These are phyloP conservation scores for Dioctria linearis DNA, from an alignment of 2,888 invertebrate species.

Conservation along the genomic window DNA sequence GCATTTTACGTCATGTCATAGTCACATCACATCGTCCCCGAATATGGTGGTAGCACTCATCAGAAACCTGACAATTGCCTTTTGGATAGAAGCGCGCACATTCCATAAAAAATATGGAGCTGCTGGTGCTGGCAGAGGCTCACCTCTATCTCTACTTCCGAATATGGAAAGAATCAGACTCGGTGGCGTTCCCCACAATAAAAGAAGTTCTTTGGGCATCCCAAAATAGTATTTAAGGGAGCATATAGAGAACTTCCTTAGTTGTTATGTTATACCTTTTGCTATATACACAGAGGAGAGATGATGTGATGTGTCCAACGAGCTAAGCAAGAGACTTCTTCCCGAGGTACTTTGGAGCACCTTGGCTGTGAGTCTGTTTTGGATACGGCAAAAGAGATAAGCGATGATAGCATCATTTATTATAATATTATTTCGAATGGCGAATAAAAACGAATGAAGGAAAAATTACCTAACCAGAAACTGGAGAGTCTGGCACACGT, in stretches of 20 bases:
- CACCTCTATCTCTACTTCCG: not conserved
- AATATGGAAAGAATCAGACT: slow-evolving; percentile 25
- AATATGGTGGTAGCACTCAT: slow-evolving; percentile 29
- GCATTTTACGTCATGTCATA: slow-evolving; percentile 3
- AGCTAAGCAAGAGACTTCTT: not conserved
- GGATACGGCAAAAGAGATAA: slow-evolving; percentile 18
- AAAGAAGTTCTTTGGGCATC: not conserved
- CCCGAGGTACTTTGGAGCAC: slow-evolving; percentile 17
- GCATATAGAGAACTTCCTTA: slow-evolving; percentile 17
- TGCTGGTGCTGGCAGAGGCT: not conserved
- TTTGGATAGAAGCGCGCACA: slow-evolving; percentile 20
- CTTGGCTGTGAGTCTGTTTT: slow-evolving; percentile 2
- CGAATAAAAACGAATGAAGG: slow-evolving; percentile 42
- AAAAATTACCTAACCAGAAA: slow-evolving; percentile 29
- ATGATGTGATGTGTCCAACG: not conserved
- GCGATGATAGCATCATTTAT: slow-evolving; percentile 51
- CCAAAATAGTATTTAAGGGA: slow-evolving; percentile 43
- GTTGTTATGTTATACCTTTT: not conserved
- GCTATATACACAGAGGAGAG: not conserved
- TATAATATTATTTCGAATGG: slow-evolving; percentile 50
- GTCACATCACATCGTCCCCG: slow-evolving; percentile 13
- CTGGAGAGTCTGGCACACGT: not conserved
- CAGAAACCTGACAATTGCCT: slow-evolving; percentile 27
- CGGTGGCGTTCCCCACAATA: not conserved
- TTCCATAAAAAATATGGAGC: slow-evolving; percentile 23